These are phyloP conservation scores for Porites lutea DNA, from an alignment of 64 coral and sea anemone genomes.

Conservation along the genomic window DNA sequence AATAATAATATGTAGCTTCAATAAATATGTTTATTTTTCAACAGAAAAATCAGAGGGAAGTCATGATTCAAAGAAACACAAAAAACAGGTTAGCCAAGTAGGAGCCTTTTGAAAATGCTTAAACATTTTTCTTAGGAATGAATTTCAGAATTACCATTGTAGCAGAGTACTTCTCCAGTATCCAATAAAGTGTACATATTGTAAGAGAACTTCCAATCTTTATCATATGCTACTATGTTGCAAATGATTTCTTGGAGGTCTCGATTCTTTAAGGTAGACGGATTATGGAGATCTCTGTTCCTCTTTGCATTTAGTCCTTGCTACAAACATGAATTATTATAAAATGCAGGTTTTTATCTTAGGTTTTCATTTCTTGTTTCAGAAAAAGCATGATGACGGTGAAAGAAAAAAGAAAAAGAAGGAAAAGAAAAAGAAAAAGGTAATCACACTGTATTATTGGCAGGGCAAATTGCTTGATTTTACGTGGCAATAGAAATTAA, in stretches of 20 bases:
- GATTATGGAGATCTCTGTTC: too few relatives aligned
- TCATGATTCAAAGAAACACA: constrained; percentile 92
- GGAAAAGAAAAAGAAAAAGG: constrained; percentile 97
- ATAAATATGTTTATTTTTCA: background rate
- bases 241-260: too few relatives aligned
- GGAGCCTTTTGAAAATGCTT: background rate
- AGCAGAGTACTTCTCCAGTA: too few relatives aligned
- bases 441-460: background rate
- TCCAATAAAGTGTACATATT: too few relatives aligned
- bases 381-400: constrained; percentile 97
- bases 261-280: too few relatives aligned
- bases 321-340: too few relatives aligned
- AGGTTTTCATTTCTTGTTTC: constrained; percentile 21
- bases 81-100: constrained; percentile 76
- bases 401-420: constrained; percentile 94
- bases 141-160: too few relatives aligned
- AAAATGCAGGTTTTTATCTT: background rate
- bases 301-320: too few relatives aligned
- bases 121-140: background rate
- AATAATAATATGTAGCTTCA: background rate
- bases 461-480: background rate
- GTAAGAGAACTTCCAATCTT: too few relatives aligned
- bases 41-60: constrained; percentile 72
- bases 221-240: too few relatives aligned
- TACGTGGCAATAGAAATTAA: background rate